Evolutionary conservation across 1,140 invertebrate genomes (phyloP), one percentile per base, ranked within the genome.

Genomic region (Ganaspis sp.): DNA sequence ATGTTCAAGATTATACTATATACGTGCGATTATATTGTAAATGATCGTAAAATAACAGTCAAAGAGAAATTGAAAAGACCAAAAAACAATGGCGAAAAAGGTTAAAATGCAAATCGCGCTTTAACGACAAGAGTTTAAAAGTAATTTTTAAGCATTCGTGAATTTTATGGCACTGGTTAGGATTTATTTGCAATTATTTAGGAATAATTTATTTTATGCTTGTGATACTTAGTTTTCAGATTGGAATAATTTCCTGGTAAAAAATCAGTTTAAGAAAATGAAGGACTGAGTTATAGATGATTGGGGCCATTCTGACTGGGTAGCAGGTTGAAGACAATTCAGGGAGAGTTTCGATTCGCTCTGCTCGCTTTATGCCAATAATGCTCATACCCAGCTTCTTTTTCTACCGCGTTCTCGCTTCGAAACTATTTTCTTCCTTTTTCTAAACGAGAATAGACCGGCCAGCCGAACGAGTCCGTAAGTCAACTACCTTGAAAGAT

Each of bases 281-380:
- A 49, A 49, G 17, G 45, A 49, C n/a, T 49, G 4, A 40, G 12
- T 40, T 1, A 17, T 49, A 49, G 45, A 49, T 49, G 45, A 49
- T 49, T 49, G 45, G 45, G 45, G 45, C 45, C 45, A 49, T 17
- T 49, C 42, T 45, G 42, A n/a, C 45, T 17, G 45, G 15, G 45
- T 17, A 49, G 45, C 45, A 49, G 45, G 45, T 49, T 49, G 42
- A 1, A 17, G 45, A 17, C 45, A 49, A 49, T 49, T 49, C 45
- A 49, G 45, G 45, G 45, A 49, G 45, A 49, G 45, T 49, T 49
- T 49, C 45, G 45, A 49, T 49, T 49, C 45, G 45, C 45, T 49
- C 45, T n/a, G 45, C 45, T 49, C 45, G 45, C 45, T 49, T 49
- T 49, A 49, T 49, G 17, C 45, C 17, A 49, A 17, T 49, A 49